Evolutionary conservation across 2,113 vertebrate genomes (phyloP).

Genomic region (Oreochromis aureus): DNA sequence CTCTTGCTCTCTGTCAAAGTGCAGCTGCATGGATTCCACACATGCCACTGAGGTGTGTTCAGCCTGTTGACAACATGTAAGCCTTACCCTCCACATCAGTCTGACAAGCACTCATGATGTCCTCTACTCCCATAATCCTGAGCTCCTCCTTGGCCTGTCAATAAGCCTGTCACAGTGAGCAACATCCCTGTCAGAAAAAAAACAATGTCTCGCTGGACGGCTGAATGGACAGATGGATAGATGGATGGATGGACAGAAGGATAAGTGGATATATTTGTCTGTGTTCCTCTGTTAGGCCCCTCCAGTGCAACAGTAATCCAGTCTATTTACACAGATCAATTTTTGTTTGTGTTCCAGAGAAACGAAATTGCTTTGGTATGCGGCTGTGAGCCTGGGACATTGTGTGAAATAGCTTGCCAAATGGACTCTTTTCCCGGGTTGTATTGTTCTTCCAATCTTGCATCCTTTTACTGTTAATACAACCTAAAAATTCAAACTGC

Average conservation of each 20-base stretch:
- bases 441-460: slow-evolving; percentile 6
- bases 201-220: neutral
- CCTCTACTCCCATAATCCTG: slow-evolving; percentile 9
- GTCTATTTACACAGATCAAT: slow-evolving; percentile 38
- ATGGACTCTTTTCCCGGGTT: neutral
- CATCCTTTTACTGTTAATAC: neutral
- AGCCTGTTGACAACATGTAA: neutral
- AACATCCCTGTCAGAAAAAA: slow-evolving; percentile 30
- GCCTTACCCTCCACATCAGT: slow-evolving; percentile 5
- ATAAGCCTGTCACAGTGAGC: slow-evolving; percentile 35
- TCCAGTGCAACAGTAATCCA: slow-evolving; percentile 11
- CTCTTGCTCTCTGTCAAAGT: neutral
- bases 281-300: neutral
- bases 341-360: slow-evolving; percentile 13
- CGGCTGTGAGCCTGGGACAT: neutral
- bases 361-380: slow-evolving; percentile 12
- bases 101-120: slow-evolving; percentile 25
- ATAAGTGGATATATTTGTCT: slow-evolving; percentile 23
- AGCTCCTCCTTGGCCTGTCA: slow-evolving; percentile 26
- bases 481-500: neutral
- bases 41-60: slow-evolving; percentile 25
- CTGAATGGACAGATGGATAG: neutral
- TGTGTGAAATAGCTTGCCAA: slow-evolving; percentile 1
- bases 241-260: slow-evolving; percentile 13
- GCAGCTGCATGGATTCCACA: slow-evolving; percentile 17